Percentiles rank a stretch among this genome's conserved stretches.
Conservation (phyloP, 2,888 invertebrate genomes). For the Malthinus flaveolus region DNA sequence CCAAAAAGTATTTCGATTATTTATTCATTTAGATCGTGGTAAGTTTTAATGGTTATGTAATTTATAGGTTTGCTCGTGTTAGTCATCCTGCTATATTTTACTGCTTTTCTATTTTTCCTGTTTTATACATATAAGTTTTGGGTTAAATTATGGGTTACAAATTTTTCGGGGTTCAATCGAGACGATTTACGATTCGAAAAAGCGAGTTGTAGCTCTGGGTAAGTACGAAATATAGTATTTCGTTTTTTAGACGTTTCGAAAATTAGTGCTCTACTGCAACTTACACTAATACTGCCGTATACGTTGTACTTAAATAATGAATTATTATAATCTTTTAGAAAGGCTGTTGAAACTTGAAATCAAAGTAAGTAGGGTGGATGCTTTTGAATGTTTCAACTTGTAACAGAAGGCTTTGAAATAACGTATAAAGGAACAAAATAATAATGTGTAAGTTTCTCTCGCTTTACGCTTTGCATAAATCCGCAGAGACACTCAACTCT, state of each 20-base stretch:
- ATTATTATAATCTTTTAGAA: background rate
- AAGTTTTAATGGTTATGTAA: conserved; percentile 14
- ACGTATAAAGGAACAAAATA: conserved; percentile 15
- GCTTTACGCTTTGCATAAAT: conserved; percentile 22
- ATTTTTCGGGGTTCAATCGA: conserved; percentile 25
- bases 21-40: conserved; percentile 19
- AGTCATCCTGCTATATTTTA: conserved; percentile 23
- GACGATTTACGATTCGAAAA: conserved; percentile 22
- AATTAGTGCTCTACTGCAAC: too few species aligned
- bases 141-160: conserved; percentile 27
- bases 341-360: background rate
- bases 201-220: conserved; percentile 12
- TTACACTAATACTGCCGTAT: background rate
- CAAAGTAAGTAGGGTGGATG: too few species aligned
- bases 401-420: too few species aligned
- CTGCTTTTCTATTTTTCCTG: conserved; percentile 2
- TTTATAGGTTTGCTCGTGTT: conserved; percentile 16
- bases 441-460: conserved; percentile 22
- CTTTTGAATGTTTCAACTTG: too few species aligned
- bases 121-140: conserved; percentile 23
- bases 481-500: conserved; percentile 21
- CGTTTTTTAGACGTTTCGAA: background rate
- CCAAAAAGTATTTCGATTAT: conserved; percentile 15
- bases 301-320: background rate
- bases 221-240: background rate